A percentile compares a stretch with the other conserved stretches of the same genome.
phyloP scores from a whole-genome alignment of 2,888 invertebrate genomes.

The Melanostoma mellinum region DNA sequence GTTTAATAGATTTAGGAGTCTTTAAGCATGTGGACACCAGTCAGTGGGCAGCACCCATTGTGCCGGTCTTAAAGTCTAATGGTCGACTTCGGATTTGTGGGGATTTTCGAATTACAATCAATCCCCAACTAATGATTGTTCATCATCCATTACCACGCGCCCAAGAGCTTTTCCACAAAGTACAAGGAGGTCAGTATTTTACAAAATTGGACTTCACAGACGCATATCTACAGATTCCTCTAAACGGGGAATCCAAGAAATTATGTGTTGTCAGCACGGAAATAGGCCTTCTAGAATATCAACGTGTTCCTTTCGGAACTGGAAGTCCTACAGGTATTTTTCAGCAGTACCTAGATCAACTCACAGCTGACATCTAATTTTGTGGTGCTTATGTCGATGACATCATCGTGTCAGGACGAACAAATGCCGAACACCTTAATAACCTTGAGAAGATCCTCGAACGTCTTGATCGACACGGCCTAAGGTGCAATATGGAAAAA shows the following conservation, averaged over 20 bases:
- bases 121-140: conserved; percentile 10
- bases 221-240: conserved; percentile 8
- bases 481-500: conserved; percentile 54
- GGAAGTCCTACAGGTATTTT: conserved; percentile 55
- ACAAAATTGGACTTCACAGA: background rate
- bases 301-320: conserved; percentile 66
- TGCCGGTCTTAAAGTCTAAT: conserved; percentile 1
- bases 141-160: conserved; percentile 19
- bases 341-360: conserved; percentile 65
- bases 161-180: background rate
- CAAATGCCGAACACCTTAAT: conserved; percentile 12
- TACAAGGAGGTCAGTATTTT: background rate
- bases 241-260: conserved; percentile 17
- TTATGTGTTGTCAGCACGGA: conserved; percentile 31
- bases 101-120: conserved; percentile 6
- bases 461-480: conserved; percentile 50
- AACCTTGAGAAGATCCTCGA: conserved; percentile 38
- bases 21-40: conserved; percentile 16
- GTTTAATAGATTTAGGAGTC: background rate
- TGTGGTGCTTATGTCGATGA: conserved; percentile 1
- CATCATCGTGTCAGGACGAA: background rate
- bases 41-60: conserved; percentile 28
- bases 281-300: conserved; percentile 60
- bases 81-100: conserved; percentile 14
- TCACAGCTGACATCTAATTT: conserved; percentile 51